Conservation (phyloP, 2,113 vertebrate species). For the Fulica atra region DNA sequence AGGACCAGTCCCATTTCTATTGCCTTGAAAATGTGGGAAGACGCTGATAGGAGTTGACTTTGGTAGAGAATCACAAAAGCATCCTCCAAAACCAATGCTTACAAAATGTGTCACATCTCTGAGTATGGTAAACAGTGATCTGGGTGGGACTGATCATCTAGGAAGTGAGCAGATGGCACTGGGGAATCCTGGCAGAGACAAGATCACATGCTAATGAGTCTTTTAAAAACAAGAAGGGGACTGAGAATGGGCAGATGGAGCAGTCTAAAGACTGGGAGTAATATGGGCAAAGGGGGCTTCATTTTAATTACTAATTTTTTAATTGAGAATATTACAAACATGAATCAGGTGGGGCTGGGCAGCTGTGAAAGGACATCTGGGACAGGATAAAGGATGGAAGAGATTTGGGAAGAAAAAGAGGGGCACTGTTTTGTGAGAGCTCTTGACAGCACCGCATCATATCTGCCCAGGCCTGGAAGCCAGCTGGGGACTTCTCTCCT, state of each 20-base stretch:
- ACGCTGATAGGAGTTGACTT: not conserved
- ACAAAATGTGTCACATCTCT: not conserved
- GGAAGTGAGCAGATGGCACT: slow-evolving; percentile 46
- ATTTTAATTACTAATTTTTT: slow-evolving; percentile 65
- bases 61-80: not conserved
- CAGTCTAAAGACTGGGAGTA: slow-evolving; percentile 6
- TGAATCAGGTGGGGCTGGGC: slow-evolving; percentile 27
- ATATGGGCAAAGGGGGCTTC: slow-evolving; percentile 16
- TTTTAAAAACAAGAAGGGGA: slow-evolving; percentile 18
- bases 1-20: not conserved
- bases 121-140: not conserved
- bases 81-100: not conserved
- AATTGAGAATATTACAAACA: slow-evolving; percentile 24
- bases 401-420: not conserved
- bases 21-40: not conserved
- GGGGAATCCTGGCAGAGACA: slow-evolving; percentile 45
- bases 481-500: not conserved
- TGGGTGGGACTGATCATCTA: not conserved
- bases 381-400: slow-evolving; percentile 22
- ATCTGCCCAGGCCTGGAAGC: not conserved
- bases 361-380: slow-evolving; percentile 50
- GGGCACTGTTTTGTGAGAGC: not conserved
- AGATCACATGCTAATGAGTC: slow-evolving; percentile 41
- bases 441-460: accelerated
- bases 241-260: slow-evolving; percentile 55